Evolutionary conservation across 2,113 vertebrate species (phyloP), one percentile per base, ranked within the genome.

Genomic region (Platysteira castanea): DNA sequence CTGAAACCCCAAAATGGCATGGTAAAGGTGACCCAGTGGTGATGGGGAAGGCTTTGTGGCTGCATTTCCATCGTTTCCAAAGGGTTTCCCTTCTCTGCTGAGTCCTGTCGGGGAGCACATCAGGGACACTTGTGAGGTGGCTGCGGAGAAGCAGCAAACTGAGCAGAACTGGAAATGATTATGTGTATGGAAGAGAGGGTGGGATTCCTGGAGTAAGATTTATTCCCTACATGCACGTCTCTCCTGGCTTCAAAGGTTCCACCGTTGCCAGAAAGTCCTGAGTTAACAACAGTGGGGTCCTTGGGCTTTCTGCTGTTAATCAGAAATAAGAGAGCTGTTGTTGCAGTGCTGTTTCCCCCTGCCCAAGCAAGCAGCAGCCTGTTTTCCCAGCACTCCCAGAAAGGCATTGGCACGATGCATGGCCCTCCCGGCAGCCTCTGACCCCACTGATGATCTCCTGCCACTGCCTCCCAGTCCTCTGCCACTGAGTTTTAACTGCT

Each of bases 131-230:
- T 6, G 19, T 54, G 50, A 54, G 60, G 84, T 91, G 69, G 52
- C 73, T 63, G 68, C 2, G 1, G 81, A 47, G 76, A 67, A 46
- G 92, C 77, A 84, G 23, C 63, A 84, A 71, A 41, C 22, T 0
- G 7, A 79, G 41, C 70, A 90, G 94, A 90, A 95, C 73, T 95
- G 89, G 85, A 73, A 87, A 74, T 87, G 42, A 84, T 96, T 80
- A 70, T 54, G 35, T 50, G 31, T 16, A 1, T 67, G 63, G 84
- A 39, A 30, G 65, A 81, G 68, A 78, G 4, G 82, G 54, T 65
- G 57, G 30, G 75, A 61, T 90, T 88, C 70, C 89, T 94, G 31
- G 67, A 95, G 53, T 1, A 22, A 82, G 90, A 91, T 89, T 96
- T 91, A 91, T 91, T 93, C 78, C 57, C 63, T 76, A 1, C 2